Conservation (phyloP, 2,888 invertebrate genomes). For the Amorpha juglandis region DNA sequence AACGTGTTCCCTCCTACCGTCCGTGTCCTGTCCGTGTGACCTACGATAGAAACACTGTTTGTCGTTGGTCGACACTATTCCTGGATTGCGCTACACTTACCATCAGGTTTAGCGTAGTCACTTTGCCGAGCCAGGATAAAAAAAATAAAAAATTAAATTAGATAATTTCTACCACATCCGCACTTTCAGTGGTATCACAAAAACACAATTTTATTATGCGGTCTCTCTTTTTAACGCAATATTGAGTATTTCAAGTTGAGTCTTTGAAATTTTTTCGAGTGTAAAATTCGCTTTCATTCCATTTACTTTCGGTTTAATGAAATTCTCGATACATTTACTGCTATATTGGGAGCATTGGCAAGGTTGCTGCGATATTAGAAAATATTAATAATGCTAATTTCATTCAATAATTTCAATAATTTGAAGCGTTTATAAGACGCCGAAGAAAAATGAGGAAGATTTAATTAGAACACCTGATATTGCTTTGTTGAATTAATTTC, state of each 20-base stretch:
- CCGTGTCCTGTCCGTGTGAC: too few relatives aligned
- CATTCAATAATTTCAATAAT: constrained; percentile 50
- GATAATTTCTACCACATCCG: constrained; percentile 23
- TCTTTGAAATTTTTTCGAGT: constrained; percentile 73
- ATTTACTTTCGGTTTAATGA: constrained; percentile 73
- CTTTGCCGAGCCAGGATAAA: too few relatives aligned
- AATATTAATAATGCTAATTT: constrained; percentile 60
- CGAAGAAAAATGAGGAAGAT: constrained; percentile 23
- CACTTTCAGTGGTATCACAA: constrained; percentile 41
- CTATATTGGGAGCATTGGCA: constrained; percentile 29
- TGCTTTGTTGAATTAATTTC: constrained; percentile 7
- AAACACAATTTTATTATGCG: constrained; percentile 72
- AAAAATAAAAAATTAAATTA: neutral
- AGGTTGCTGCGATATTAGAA: constrained; percentile 45
- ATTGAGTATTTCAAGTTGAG: constrained; percentile 67
- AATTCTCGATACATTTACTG: constrained; percentile 65
- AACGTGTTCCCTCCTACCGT: too few relatives aligned
- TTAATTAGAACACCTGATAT: constrained; percentile 26
- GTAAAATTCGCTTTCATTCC: constrained; percentile 73
- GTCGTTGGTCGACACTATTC: too few relatives aligned
- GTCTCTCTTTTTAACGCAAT: constrained; percentile 69
- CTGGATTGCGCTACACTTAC: too few relatives aligned
- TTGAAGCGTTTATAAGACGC: constrained; percentile 16
- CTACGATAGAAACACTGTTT: too few relatives aligned
- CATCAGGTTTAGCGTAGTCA: too few relatives aligned